Conservation (phyloP, 2,797 vertebrate genomes). For the Pseudochromis fuscus region DNA sequence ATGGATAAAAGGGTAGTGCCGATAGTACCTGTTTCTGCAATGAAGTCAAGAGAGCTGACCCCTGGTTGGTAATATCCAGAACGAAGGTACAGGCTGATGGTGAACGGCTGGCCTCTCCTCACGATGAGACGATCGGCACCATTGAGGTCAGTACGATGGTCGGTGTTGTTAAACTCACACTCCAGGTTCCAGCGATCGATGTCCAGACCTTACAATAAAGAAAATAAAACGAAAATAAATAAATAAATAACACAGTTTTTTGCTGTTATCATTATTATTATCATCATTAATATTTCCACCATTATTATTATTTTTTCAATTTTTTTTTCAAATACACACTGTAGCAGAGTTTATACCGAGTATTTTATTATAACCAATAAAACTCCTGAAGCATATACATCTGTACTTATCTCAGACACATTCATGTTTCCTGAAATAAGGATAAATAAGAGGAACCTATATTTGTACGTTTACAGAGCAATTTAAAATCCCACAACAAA, state of each 20-base stretch:
- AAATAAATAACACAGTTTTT: neutral
- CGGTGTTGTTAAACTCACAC: constrained; percentile 86
- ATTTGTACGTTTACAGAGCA: neutral
- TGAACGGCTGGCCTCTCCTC: constrained; percentile 90
- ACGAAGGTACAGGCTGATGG: constrained; percentile 85
- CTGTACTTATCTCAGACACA: neutral
- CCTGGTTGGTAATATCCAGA: constrained; percentile 86
- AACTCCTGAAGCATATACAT: neutral
- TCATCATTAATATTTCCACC: too few relatives aligned
- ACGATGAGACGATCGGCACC: constrained; percentile 87
- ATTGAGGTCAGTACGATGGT: constrained; percentile 88
- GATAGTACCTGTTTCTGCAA: constrained; percentile 88
- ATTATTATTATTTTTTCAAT: neutral
- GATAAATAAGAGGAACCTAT: neutral
- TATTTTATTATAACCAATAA: neutral
- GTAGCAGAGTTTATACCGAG: too few relatives aligned
- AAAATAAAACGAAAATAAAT: neutral
- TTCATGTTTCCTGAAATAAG: too few relatives aligned
- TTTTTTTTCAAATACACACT: neutral
- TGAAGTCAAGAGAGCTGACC: constrained; percentile 84
- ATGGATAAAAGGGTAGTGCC: too few relatives aligned
- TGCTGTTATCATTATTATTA: too few relatives aligned
- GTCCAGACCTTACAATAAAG: constrained; percentile 86
- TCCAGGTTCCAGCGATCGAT: constrained; percentile 88
- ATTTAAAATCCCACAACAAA: constrained; percentile 12